Evolutionary conservation across 2,888 invertebrate species (phyloP).

Genomic region (Creontiades dilutus): DNA sequence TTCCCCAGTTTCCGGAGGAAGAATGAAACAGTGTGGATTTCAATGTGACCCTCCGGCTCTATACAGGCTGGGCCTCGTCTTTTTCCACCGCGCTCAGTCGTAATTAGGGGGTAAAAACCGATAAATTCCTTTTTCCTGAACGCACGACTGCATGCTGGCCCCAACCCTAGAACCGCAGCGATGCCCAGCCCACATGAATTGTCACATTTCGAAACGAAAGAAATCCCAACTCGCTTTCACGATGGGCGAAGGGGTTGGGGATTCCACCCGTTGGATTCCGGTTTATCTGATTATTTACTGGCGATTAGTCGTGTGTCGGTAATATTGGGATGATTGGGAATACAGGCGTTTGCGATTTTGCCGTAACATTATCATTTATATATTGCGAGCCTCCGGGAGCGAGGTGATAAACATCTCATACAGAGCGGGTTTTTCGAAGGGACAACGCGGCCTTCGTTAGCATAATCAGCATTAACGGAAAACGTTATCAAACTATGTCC

Average conservation of each 20-base stretch:
- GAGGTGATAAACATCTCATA: background rate
- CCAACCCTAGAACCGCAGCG: no score
- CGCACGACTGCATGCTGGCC: background rate
- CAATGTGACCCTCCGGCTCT: background rate
- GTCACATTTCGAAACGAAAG: conserved; percentile 6
- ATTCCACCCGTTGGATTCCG: background rate
- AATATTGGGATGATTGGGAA: background rate
- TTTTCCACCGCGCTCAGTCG: background rate
- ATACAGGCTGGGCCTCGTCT: background rate
- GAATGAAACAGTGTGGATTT: conserved; percentile 1
- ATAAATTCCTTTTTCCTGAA: conserved; percentile 9
- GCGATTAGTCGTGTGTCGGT: conserved; percentile 28
- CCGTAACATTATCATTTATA: conserved; percentile 28
- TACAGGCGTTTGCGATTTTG: background rate
- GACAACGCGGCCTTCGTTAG: background rate
- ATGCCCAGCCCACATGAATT: background rate
- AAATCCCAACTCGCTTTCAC: background rate
- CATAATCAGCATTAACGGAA: background rate
- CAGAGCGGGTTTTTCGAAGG: background rate
- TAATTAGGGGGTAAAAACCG: conserved; percentile 23
- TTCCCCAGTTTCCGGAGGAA: background rate
- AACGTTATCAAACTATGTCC: no score
- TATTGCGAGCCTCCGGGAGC: background rate
- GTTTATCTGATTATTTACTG: conserved; percentile 18
- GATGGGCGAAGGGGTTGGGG: background rate